Evolutionary conservation across 2,888 invertebrate species (phyloP), one percentile per base, ranked within the genome.

Genomic region (Platycnemis pennipes): DNA sequence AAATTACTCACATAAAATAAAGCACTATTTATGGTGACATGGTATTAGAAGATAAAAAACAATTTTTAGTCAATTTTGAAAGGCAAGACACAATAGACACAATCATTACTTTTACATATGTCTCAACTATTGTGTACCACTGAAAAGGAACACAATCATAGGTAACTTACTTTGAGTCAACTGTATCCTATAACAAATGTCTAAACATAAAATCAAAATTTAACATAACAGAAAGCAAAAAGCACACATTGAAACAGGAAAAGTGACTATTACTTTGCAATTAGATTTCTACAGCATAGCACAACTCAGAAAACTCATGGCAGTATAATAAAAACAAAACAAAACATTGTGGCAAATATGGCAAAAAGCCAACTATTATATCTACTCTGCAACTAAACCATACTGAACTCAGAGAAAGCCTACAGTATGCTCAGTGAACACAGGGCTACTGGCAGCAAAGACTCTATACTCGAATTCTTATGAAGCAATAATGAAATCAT

Each of bases 91-190:
- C 44, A 91, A 42, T 45, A 91, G 44, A 91, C 2, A 91, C 1
- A 89, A 3, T n/a, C 26, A 88, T 37, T 44, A 89, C 89, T 91
- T 37, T 77, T 77, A 77, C 63, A n/a, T 44, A 91, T 44, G 26
- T 91, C 77, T 37, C 16, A 77, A 91, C 91, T 91, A 91, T 63
- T 63, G 63, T 63, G 91, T n/a, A 63, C 91, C 56, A 91, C 63
- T 63, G 63, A 91, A 91, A 44, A 91, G 91, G 91, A 91, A 91
- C 56, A 91, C 42, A 44, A 63, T 37, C 44, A 56, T 91, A 63
- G 63, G 91, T 91, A 63, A 91, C 91, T 91, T 91, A 91, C 91
- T 91, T 91, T 91, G 91, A 42, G 63, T 91, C 91, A 91, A 91
- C 63, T n/a, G 91, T 91, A 45, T 91, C 91, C 91, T 91, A 91